Conservation (phyloP, 2,113 vertebrate genomes). For the Amblyopsis rosae region DNA sequence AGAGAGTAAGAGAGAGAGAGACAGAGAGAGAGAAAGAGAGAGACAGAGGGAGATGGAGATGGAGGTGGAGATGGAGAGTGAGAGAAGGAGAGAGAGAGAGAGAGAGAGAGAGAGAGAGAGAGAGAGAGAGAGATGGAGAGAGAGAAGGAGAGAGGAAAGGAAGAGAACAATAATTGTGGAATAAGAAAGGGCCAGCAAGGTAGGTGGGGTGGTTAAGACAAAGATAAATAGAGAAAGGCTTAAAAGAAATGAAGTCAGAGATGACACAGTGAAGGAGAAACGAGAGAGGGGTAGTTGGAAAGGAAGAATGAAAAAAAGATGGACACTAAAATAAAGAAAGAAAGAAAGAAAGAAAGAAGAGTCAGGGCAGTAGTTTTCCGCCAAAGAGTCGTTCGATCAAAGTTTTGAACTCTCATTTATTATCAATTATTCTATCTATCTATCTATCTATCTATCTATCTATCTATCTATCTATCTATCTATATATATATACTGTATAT, state of each 20-base stretch:
- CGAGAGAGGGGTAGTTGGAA: background rate
- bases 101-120: background rate
- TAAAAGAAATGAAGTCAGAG: too few relatives aligned
- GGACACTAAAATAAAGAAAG: background rate
- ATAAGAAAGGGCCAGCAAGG: too few relatives aligned
- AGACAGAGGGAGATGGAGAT: conserved; percentile 1
- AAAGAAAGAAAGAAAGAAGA: background rate
- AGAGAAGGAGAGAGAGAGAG: background rate
- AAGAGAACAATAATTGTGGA: background rate
- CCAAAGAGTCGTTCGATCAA: background rate
- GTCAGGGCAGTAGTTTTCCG: too few relatives aligned
- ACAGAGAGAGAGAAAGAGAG: background rate
- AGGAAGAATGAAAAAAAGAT: background rate
- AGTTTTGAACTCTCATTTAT: background rate
- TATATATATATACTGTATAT: too few relatives aligned
- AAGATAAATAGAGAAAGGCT: too few relatives aligned
- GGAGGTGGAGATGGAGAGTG: background rate
- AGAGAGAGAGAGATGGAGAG: background rate
- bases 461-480: too few relatives aligned
- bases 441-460: too few relatives aligned
- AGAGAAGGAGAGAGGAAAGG: background rate
- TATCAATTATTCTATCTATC: background rate
- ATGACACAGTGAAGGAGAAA: too few relatives aligned
- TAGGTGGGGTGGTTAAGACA: too few relatives aligned
- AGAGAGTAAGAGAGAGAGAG: background rate